Evolutionary conservation across 2,113 vertebrate genomes (phyloP).

Genomic region (Vidua macroura): DNA sequence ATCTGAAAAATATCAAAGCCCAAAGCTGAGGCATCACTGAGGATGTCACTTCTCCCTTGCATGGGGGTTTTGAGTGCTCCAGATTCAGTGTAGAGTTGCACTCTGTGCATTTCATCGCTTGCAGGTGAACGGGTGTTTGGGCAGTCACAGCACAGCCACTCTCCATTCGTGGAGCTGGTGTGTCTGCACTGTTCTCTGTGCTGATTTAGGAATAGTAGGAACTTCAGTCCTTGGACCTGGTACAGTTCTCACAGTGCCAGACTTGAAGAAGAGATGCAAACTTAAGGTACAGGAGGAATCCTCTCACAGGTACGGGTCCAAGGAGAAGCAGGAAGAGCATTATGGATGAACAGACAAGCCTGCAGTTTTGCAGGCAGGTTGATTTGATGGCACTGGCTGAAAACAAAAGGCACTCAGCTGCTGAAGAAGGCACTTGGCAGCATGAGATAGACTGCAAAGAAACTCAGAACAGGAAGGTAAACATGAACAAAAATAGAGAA

Average conservation of each 20-base stretch:
- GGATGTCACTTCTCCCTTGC: neutral
- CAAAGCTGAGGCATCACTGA: neutral
- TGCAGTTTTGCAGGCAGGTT: neutral
- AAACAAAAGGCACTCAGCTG: neutral
- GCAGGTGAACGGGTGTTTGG: fast-evolving
- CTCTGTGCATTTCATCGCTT: neutral
- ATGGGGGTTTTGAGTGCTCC: neutral
- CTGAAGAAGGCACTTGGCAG: neutral
- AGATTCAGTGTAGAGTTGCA: neutral
- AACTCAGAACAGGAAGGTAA: neutral
- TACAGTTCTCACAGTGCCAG: neutral
- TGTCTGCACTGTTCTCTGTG: neutral
- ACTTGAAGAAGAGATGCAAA: neutral
- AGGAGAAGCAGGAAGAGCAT: neutral
- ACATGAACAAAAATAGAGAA: neutral
- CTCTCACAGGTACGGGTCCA: neutral
- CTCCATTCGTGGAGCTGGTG: neutral
- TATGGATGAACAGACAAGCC: neutral
- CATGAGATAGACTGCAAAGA: neutral
- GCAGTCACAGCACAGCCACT: neutral
- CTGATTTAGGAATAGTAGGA: neutral
- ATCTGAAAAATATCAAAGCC: neutral
- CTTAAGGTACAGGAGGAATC: neutral
- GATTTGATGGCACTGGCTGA: neutral
- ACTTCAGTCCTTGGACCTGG: neutral